Percentiles rank a stretch among this genome's conserved stretches.
Conservation (phyloP, 2,113 vertebrate species). For the Plectropomus leopardus region DNA sequence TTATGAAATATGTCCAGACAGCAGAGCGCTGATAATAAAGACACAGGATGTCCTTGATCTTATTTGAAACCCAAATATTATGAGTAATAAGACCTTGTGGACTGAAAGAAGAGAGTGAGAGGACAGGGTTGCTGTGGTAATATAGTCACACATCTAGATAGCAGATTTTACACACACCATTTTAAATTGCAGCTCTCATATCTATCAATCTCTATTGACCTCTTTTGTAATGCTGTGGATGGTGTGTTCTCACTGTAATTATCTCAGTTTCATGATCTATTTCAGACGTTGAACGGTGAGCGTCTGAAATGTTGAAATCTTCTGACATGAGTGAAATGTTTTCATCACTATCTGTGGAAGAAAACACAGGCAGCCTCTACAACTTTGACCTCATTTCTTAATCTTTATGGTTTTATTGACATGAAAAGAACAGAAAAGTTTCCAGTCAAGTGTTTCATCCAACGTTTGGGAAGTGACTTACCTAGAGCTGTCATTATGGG, state of each 20-base stretch:
- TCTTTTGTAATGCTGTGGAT: slow-evolving; percentile 11
- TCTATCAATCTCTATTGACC: not conserved
- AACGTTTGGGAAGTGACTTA: not conserved
- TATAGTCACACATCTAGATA: slow-evolving; percentile 26
- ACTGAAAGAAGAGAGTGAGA: slow-evolving; percentile 34
- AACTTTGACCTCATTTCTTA: slow-evolving; percentile 65
- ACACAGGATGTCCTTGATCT: slow-evolving; percentile 55
- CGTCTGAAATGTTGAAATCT: too few species aligned
- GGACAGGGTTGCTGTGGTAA: not conserved
- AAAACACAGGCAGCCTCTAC: slow-evolving; percentile 15
- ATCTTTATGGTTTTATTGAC: slow-evolving; percentile 71
- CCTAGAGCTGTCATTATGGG: too few species aligned
- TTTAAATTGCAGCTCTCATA: slow-evolving; percentile 19
- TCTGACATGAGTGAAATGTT: too few species aligned
- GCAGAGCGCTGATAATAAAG: slow-evolving; percentile 40
- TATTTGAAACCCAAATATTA: slow-evolving; percentile 81
- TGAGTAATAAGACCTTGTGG: slow-evolving; percentile 57
- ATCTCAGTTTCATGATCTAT: slow-evolving; percentile 60
- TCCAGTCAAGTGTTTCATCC: slow-evolving; percentile 27
- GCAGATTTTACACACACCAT: slow-evolving; percentile 3
- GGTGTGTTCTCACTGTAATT: slow-evolving; percentile 33
- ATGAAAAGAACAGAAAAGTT: not conserved
- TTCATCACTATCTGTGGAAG: not conserved
- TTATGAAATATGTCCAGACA: slow-evolving; percentile 65
- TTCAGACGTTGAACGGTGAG: slow-evolving; percentile 17